phyloP scores from a whole-genome alignment of 2,888 invertebrate genomes.

The Leistus spinibarbis region DNA sequence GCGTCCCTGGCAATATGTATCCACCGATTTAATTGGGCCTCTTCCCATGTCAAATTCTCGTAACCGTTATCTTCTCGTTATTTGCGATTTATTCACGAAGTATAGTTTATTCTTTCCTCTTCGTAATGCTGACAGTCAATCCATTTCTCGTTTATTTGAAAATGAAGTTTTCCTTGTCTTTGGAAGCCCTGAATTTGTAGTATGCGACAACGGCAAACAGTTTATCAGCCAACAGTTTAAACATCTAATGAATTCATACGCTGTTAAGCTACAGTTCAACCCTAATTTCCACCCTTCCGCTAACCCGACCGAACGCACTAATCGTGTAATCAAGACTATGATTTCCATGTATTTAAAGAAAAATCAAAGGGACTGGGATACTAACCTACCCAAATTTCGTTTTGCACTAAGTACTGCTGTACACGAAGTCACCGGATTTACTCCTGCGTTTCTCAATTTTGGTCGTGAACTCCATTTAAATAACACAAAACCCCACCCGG shows the following conservation, averaged over 20 bases:
- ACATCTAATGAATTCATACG: neutral
- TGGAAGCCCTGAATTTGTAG: neutral
- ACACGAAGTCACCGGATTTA: too few relatives aligned
- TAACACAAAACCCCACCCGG: neutral
- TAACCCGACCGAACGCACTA: slow-evolving; percentile 43
- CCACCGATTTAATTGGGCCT: too few relatives aligned
- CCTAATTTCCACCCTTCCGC: slow-evolving; percentile 43
- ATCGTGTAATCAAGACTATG: slow-evolving; percentile 43
- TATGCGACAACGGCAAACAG: slow-evolving; percentile 43
- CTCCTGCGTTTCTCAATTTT: slow-evolving; percentile 43
- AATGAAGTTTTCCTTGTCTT: too few relatives aligned
- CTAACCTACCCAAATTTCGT: slow-evolving; percentile 18
- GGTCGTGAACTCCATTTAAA: slow-evolving; percentile 24
- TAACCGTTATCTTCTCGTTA: too few relatives aligned
- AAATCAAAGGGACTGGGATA: slow-evolving; percentile 42
- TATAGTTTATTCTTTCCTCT: too few relatives aligned
- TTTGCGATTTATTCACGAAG: too few relatives aligned
- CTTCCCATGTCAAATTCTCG: too few relatives aligned
- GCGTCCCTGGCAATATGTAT: too few relatives aligned
- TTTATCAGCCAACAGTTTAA: slow-evolving; percentile 39
- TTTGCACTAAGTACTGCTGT: slow-evolving; percentile 41
- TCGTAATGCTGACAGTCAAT: too few relatives aligned
- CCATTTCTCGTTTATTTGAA: too few relatives aligned
- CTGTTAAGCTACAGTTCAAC: slow-evolving; percentile 28
- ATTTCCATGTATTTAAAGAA: slow-evolving; percentile 34